phyloP scores from a whole-genome alignment of 2,797 vertebrate species.

The Gymnoscopelus braueri region DNA sequence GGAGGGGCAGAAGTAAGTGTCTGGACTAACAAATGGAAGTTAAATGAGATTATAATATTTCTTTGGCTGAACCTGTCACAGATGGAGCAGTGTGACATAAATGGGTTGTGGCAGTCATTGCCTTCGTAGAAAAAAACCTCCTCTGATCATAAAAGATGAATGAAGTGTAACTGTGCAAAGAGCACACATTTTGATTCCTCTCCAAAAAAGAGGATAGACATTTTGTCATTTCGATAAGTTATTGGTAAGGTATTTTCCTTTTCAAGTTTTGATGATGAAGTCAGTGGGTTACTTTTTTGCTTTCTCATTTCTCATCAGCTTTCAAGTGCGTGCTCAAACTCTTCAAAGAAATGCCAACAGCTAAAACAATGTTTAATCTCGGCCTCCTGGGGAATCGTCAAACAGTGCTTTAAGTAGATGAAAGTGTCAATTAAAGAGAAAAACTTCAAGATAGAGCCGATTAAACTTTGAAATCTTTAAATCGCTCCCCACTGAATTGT shows the following conservation, averaged over 20 bases:
- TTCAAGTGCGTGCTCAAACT: slow-evolving; percentile 40
- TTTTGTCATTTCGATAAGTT: slow-evolving; percentile 40
- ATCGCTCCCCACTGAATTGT: slow-evolving; percentile 72
- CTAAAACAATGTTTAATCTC: slow-evolving; percentile 48
- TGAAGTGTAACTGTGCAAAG: slow-evolving; percentile 12
- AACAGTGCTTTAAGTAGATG: slow-evolving; percentile 49
- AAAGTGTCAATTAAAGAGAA: slow-evolving; percentile 66
- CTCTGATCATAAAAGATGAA: slow-evolving; percentile 49
- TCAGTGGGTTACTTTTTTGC: slow-evolving; percentile 38
- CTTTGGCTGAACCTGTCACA: slow-evolving; percentile 39
- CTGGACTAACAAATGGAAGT: slow-evolving; percentile 24
- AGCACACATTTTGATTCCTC: slow-evolving; percentile 18
- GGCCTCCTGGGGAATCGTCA: slow-evolving; percentile 52
- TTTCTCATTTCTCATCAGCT: slow-evolving; percentile 32
- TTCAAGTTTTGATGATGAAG: slow-evolving; percentile 48
- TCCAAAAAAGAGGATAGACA: slow-evolving; percentile 35
- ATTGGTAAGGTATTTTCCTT: slow-evolving; percentile 12
- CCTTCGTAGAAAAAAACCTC: not conserved
- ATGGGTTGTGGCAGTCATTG: slow-evolving; percentile 19
- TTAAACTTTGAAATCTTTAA: slow-evolving; percentile 75
- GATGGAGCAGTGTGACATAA: slow-evolving; percentile 22
- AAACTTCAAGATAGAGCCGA: slow-evolving; percentile 64
- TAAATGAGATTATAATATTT: slow-evolving; percentile 27
- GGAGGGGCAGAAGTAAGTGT: slow-evolving; percentile 7
- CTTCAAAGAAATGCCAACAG: slow-evolving; percentile 43